Evolutionary conservation across 2,113 vertebrate species (phyloP), one percentile per base, ranked within the genome.

Genomic region (Ovis canadensis): DNA sequence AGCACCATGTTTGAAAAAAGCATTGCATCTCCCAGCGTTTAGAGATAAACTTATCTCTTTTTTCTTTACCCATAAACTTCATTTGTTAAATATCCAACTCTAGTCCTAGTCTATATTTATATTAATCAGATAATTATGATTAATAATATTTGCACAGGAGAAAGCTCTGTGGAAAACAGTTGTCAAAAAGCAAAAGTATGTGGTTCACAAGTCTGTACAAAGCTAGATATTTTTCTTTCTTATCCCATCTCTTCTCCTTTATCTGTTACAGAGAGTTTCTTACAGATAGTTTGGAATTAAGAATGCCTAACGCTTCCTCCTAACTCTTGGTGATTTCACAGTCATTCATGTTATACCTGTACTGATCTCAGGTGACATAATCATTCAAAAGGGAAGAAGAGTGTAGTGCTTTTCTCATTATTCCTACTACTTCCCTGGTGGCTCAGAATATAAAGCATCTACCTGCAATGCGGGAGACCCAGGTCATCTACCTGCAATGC

Each of bases 61-160:
- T 57, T 59, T 97, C 43, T 43, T 52, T 4, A 54, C 29, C 55
- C 3, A 48, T 59, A 91, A 52, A 12, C 23, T 88, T 91, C 3
- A 13, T 91, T 97, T 96, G 64, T 81, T 91, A 90, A 93, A 96
- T 90, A 88, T 2, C 23, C 31, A 86, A 52, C 31, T 81, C 54
- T 88, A 19, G 23, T 55, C 45, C 7, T 5, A 92, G 33, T 85
- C 36, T 87, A 45, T 82, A 60, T 91, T 93, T 85, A 83, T 90
- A 55, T 43, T 88, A 87, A 50, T 92, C 40, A 90, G 87, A 55
- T 33, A 85, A 74, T 81, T 94, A 48, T 60, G 67, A 95, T 81
- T 90, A 94, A 95, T 78, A 89, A 81, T 40, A 82, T 62, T 96
- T 97, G 15, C 17, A 85, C 45, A 84, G 57, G 88, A 94, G 95